Evolutionary conservation across 2,888 invertebrate species (phyloP), one percentile per base, ranked within the genome.

Genomic region (Emmelina monodactyla): DNA sequence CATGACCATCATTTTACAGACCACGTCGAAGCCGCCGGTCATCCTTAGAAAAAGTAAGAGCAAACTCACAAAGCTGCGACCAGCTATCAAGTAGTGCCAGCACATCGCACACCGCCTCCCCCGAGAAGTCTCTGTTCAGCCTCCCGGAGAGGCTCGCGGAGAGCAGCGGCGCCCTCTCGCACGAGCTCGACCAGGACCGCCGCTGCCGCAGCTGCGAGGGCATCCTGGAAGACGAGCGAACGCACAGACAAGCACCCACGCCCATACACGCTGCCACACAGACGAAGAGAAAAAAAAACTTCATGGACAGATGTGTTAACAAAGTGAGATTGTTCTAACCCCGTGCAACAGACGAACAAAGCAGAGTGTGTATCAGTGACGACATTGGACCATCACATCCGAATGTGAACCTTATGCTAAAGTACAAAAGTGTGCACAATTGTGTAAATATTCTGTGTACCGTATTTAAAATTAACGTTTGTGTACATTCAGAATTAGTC

Each of bases 241-340:
- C 84, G 39, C 69, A 82, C 42, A 64, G 82, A 39, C 83, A 84
- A 43, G 58, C 86, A 52, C 82, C 82, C 52, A 63, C 85, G 55
- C 82, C 83, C 49, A 67, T 82, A 55, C 82, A 85, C 49, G 81
- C 83, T 49, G 62, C 76, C 45, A 82, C 79, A 34, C 84, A 84
- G 53, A 83, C 82, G 6, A 88, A 88, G 63, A 82, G 86, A 55
- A 88, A 87, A 66, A 86, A 87, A 61, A 91, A 91, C 68, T 91
- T 92, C 65, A 89, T 92, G 86, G 91, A 92, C 82, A 83, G 88
- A 65, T 90, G 89, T 71, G 88, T 90, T 51, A 89, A 88, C 75
- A 90, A 90, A 85, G 88, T 90, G 69, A 85, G 88, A 81, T 87
- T 88, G 57, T 76, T 76, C 82, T 90, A 62, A 89, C 85, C 49